A percentile compares a stretch with the other conserved stretches of the same genome.
Conservation (phyloP, 2,113 vertebrate genomes). For the Serinus canaria region DNA sequence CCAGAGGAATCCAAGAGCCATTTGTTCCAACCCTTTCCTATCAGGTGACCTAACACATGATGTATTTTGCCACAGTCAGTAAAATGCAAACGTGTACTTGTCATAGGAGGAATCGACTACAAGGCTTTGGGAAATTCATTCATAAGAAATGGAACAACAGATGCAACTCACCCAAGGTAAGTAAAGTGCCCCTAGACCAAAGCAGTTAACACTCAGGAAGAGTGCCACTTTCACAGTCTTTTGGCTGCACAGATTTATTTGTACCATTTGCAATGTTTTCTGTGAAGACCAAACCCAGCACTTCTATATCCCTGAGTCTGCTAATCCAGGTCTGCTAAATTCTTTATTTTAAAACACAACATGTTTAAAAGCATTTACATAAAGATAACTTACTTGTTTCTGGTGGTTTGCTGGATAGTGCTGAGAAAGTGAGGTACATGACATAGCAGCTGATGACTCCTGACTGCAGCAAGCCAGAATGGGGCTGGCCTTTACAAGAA, state of each 20-base stretch:
- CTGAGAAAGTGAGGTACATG: constrained; percentile 96
- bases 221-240: neutral
- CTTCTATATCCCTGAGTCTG: neutral
- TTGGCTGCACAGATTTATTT: neutral
- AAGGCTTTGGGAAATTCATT: neutral
- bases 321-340: neutral
- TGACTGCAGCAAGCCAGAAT: constrained; percentile 92
- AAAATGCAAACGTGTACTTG: neutral
- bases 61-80: neutral
- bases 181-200: neutral
- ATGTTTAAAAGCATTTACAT: neutral
- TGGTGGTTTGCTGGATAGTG: constrained; percentile 91
- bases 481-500: constrained; percentile 82
- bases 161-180: neutral
- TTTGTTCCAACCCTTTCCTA: neutral
- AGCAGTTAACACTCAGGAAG: neutral
- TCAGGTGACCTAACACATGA: neutral
- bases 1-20: neutral
- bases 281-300: neutral
- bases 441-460: constrained; percentile 96
- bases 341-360: neutral
- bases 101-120: neutral
- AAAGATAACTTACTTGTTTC: constrained; percentile 79
- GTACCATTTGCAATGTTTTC: neutral
- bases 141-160: neutral